A percentile compares a stretch with the other conserved stretches of the same genome.
Evolutionary conservation across 2,797 vertebrate species (phyloP).

Genomic region (Alauda arvensis): DNA sequence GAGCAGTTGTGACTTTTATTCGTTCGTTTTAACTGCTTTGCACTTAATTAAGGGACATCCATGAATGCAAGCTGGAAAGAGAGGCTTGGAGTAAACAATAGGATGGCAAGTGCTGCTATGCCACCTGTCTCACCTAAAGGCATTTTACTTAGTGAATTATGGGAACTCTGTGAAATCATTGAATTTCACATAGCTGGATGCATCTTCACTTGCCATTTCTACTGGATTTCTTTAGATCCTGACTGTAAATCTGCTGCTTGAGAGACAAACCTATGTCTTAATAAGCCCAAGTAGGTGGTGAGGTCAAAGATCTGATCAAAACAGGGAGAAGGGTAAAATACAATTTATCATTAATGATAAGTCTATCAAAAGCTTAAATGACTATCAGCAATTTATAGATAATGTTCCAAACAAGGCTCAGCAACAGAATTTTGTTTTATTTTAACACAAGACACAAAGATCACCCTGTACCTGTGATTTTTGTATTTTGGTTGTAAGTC

Average conservation of each 20-base stretch:
- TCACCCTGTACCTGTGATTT: background rate
- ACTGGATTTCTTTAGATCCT: background rate
- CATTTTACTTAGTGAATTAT: background rate
- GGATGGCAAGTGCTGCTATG: background rate
- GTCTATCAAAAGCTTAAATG: background rate
- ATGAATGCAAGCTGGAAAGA: background rate
- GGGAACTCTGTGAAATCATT: background rate
- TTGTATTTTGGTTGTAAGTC: background rate
- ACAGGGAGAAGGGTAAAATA: background rate
- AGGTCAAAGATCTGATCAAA: background rate
- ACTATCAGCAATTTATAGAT: background rate
- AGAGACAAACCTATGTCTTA: background rate
- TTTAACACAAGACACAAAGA: background rate
- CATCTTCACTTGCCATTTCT: background rate
- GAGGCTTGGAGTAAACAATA: background rate
- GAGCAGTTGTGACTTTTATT: background rate
- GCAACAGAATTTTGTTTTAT: background rate
- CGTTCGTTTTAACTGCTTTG: background rate
- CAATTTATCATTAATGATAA: background rate
- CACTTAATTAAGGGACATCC: background rate
- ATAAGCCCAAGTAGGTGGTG: background rate
- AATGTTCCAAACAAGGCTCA: background rate
- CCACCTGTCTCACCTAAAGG: background rate
- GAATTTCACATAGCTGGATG: background rate
- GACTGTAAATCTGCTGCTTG: background rate